A percentile compares a stretch with the other conserved stretches of the same genome.
Conservation (phyloP, 2,797 vertebrate genomes). For the Bryconaethiops microstoma region DNA sequence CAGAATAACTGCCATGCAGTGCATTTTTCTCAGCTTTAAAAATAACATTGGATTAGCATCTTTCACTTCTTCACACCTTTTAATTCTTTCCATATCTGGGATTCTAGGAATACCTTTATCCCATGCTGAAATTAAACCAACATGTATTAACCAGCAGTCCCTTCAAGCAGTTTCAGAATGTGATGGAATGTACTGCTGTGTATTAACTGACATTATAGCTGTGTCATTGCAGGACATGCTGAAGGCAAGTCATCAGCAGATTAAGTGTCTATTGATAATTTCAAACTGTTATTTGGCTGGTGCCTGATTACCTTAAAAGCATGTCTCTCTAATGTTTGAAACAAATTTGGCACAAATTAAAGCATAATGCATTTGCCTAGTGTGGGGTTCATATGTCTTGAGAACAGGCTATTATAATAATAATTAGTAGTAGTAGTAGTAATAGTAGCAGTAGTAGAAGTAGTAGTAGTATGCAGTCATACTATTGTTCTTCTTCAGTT, state of each 20-base stretch:
- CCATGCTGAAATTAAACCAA: background rate
- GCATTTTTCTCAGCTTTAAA: background rate
- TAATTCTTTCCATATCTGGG: background rate
- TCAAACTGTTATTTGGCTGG: constrained; percentile 1
- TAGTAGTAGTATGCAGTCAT: too few species aligned
- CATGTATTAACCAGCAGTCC: too few species aligned
- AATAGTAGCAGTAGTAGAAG: too few species aligned
- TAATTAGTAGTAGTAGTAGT: too few species aligned
- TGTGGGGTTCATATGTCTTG: constrained; percentile 22
- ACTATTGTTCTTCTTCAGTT: too few species aligned
- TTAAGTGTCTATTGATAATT: background rate
- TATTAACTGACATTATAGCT: too few species aligned
- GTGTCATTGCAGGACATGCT: too few species aligned
- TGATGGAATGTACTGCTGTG: too few species aligned
- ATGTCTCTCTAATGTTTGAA: constrained; percentile 7
- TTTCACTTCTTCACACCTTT: too few species aligned
- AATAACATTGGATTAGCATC: background rate
- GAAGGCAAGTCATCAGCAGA: too few species aligned
- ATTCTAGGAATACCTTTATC: background rate
- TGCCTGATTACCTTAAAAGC: constrained; percentile 1
- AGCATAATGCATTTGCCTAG: constrained; percentile 21
- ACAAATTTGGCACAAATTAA: constrained; percentile 9
- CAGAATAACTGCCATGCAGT: too few species aligned
- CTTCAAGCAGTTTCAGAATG: too few species aligned
- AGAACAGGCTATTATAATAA: constrained; percentile 40